A percentile compares a stretch with the other conserved stretches of the same genome.
phyloP scores from a whole-genome alignment of 1,140 invertebrate species.

The Drosophila kanapiae region DNA sequence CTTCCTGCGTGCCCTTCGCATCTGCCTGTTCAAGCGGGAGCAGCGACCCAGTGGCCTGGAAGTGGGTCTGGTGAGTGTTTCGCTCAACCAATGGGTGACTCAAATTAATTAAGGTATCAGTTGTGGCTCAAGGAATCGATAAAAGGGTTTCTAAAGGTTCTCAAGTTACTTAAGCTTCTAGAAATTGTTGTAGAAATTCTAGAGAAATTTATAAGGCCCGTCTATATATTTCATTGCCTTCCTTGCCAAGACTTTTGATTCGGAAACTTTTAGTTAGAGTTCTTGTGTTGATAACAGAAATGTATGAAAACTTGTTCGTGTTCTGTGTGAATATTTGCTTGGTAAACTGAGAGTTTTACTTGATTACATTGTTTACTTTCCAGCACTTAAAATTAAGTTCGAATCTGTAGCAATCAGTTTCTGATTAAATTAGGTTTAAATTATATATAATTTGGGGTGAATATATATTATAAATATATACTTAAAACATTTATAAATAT shows the following conservation, averaged over 20 bases:
- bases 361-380: not conserved
- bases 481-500: too few relatives aligned
- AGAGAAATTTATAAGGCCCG: not conserved
- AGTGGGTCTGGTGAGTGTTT: slow-evolving; percentile 86
- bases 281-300: slow-evolving; percentile 3
- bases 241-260: not conserved
- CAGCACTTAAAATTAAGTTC: too few relatives aligned
- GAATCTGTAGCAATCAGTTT: too few relatives aligned
- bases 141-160: not conserved
- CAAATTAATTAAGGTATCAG: not conserved
- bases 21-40: slow-evolving; percentile 93
- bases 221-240: not conserved
- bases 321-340: not conserved
- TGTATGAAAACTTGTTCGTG: not conserved
- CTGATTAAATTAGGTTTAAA: not conserved
- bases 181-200: not conserved
- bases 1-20: slow-evolving; percentile 92
- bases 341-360: slow-evolving; percentile 8
- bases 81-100: not conserved
- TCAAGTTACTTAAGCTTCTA: not conserved
- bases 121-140: too few relatives aligned
- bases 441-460: too few relatives aligned
- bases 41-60: slow-evolving; percentile 69
- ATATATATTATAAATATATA: too few relatives aligned
- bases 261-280: slow-evolving; percentile 1